phyloP scores from a whole-genome alignment of 2,888 invertebrate genomes.

The Lysandra bellargus region DNA sequence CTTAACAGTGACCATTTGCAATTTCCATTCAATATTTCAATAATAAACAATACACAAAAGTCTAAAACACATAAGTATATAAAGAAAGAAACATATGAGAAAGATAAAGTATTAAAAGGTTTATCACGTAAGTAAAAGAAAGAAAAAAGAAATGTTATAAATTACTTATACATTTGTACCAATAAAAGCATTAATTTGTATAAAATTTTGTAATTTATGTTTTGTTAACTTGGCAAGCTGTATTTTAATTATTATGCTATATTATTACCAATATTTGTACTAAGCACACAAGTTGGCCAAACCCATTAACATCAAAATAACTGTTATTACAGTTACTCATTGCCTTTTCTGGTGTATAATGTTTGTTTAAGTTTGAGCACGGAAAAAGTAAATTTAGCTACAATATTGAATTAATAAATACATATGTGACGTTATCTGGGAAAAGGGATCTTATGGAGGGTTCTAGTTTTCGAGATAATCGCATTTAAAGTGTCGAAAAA shows the following conservation, averaged over 20 bases:
- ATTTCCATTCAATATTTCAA: not conserved
- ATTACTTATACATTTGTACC: slow-evolving; percentile 36
- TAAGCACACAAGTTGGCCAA: not conserved
- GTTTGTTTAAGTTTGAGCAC: not conserved
- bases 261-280: slow-evolving; percentile 13
- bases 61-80: slow-evolving; percentile 14
- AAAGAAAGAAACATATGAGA: not conserved
- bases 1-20: no score
- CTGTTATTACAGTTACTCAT: not conserved
- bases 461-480: no score
- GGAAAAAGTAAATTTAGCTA: not conserved
- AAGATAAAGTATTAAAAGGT: not conserved
- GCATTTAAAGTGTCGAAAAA: no score
- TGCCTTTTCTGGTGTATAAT: slow-evolving; percentile 6
- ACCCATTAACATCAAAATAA: slow-evolving; percentile 6
- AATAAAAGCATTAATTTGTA: slow-evolving; percentile 33
- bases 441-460: no score
- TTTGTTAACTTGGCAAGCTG: slow-evolving; percentile 40
- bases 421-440: no score
- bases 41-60: not conserved
- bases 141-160: slow-evolving; percentile 13
- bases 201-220: slow-evolving; percentile 19
- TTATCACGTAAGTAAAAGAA: not conserved
- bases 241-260: not conserved
- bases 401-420: no score